phyloP scores from a whole-genome alignment of 2,797 vertebrate genomes.

The Chloroceryle amazona region DNA sequence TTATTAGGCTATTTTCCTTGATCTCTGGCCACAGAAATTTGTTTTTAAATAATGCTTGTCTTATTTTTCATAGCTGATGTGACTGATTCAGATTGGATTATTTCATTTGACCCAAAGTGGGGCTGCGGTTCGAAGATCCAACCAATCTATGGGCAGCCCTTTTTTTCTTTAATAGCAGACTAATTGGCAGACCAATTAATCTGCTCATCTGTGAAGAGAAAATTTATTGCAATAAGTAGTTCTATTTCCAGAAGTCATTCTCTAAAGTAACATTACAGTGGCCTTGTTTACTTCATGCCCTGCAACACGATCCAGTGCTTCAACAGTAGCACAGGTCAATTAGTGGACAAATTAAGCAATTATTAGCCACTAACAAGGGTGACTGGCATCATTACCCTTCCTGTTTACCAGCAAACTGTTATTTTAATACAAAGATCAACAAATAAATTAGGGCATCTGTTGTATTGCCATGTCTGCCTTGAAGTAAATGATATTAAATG shows the following conservation, averaged over 20 bases:
- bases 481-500: constrained; percentile 82
- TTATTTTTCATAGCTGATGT: constrained; percentile 50
- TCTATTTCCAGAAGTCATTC: constrained; percentile 85
- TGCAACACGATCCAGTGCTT: constrained; percentile 80
- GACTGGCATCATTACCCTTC: constrained; percentile 87
- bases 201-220: constrained; percentile 86
- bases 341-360: constrained; percentile 89
- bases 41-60: constrained; percentile 11
- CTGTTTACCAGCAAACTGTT: constrained; percentile 86
- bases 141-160: constrained; percentile 55
- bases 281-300: constrained; percentile 81
- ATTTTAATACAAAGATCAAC: constrained; percentile 84
- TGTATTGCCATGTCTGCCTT: constrained; percentile 70
- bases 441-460: constrained; percentile 87
- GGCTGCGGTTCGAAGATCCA: constrained; percentile 40
- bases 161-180: constrained; percentile 80
- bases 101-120: constrained; percentile 65
- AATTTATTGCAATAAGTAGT: constrained; percentile 81
- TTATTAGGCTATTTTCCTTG: background rate
- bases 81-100: constrained; percentile 53
- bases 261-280: constrained; percentile 80
- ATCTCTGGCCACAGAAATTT: background rate
- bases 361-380: constrained; percentile 87
- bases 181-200: constrained; percentile 87
- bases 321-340: constrained; percentile 84